Base-by-base conservation (phyloP, 2,888 invertebrate genomes). In the Diachrysia chrysitis region DNA sequence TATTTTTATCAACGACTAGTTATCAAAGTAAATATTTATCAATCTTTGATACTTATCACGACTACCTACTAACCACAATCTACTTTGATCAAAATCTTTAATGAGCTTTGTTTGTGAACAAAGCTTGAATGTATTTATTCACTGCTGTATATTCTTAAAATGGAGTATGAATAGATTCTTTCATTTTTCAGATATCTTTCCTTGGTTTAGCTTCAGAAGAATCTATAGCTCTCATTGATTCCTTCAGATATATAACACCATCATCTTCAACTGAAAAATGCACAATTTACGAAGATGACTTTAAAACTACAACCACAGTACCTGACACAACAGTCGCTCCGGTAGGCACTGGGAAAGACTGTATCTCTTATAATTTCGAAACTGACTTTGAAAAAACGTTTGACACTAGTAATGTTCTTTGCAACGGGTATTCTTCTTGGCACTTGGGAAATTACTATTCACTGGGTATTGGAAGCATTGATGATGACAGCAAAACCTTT, bases 301-400 rank as follows among this genome's bases (percentile, higher is more conserved):
- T 63, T 48, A 32, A 62, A 48, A 63, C 37, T 17, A 73, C 81
- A 35, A 82, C 81, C 66, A 29, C 64, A 21, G 32, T 19, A 54
- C 65, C 78, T 0, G 42, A 51, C 12, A 64, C 70, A 16, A 68
- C 59, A 12, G 55, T 62, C 37, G 59, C 68, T 64, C 76, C 80
- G n/a, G 53, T 61, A 12, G 83, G 77, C 57, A 73, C 53, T 0
- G 83, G 77, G 55, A 35, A 85, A 58, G 72, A 83, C 5, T 89
- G 89, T 63, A 69, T 87, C 12, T 83, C 85, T 2, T 88, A 83
- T 57, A 81, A 87, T 55, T 88, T 89, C 37, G 89, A 85, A 66
- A 65, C 69, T 9, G 79, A 84, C 46, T 87, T 83, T 19, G 83
- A 87, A 2, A 75, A 68, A 7, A 56, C 69, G 12, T 89, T 89